Conservation (phyloP, 2,113 vertebrate species). For the Cromileptes altivelis region DNA sequence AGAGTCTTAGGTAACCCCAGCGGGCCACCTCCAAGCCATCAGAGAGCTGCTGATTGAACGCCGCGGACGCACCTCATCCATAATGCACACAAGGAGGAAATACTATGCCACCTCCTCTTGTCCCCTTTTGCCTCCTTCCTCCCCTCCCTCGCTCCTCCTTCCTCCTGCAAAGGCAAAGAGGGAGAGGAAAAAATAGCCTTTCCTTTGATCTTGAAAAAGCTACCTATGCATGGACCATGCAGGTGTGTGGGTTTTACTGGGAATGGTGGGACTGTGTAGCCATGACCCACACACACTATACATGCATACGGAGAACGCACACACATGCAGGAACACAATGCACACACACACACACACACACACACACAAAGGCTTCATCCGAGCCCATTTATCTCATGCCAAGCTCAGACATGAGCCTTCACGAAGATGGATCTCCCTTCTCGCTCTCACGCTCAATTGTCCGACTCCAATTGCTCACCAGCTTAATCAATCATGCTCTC, state of each 20-base stretch:
- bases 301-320: background rate
- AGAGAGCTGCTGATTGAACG: conserved; percentile 52
- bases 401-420: conserved; percentile 74
- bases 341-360: background rate
- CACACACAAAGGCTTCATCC: conserved; percentile 28
- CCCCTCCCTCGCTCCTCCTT: background rate
- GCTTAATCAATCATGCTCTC: conserved; percentile 78
- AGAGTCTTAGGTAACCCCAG: conserved; percentile 53
- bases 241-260: conserved; percentile 1
- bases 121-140: conserved; percentile 23
- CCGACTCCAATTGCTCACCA: conserved; percentile 64
- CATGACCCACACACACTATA: background rate
- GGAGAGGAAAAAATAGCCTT: conserved; percentile 17
- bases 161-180: background rate
- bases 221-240: background rate
- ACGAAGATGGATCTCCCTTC: conserved; percentile 78
- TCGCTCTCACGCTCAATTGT: conserved; percentile 74
- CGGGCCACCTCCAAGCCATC: conserved; percentile 41
- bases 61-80: conserved; percentile 65
- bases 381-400: conserved; percentile 77
- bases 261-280: background rate
- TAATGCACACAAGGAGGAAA: conserved; percentile 75
- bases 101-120: conserved; percentile 60
- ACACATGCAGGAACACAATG: background rate
- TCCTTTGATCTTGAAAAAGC: conserved; percentile 7